Evolutionary conservation across 1,140 invertebrate species (phyloP).

Genomic region (Ditylenchus dipsaci): DNA sequence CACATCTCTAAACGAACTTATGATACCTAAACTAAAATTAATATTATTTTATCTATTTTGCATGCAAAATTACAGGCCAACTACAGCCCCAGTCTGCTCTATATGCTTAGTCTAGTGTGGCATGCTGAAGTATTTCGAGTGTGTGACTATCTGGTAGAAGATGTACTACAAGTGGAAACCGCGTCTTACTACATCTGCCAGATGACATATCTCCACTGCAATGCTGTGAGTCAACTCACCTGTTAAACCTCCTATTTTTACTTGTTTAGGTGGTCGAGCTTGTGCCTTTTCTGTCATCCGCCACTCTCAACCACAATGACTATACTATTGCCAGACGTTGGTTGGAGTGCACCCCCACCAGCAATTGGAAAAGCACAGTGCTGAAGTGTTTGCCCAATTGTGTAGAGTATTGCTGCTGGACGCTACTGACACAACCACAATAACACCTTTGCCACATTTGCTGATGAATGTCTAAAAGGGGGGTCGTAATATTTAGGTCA

Average conservation of each 20-base stretch:
- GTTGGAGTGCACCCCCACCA: constrained; percentile 12
- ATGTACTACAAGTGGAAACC: background rate
- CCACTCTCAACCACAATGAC: background rate
- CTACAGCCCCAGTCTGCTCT: constrained; percentile 14
- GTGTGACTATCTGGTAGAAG: constrained; percentile 19
- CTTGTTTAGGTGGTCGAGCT: background rate
- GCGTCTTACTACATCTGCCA: constrained; percentile 13
- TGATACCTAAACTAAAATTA: too few relatives aligned
- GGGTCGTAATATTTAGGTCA: constrained; percentile 2
- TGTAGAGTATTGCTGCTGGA: background rate
- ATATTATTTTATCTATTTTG: too few relatives aligned
- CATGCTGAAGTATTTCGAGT: constrained; percentile 20
- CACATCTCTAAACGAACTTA: too few relatives aligned
- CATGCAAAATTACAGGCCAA: constrained; percentile 25
- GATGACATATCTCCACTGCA: constrained; percentile 16
- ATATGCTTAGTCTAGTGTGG: constrained; percentile 23
- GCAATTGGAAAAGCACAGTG: background rate
- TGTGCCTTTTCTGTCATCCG: background rate
- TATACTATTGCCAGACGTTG: constrained; percentile 13
- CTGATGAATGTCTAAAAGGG: background rate
- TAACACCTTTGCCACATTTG: background rate
- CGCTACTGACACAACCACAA: background rate
- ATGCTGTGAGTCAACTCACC: constrained; percentile 15
- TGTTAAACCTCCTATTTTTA: constrained; percentile 1
- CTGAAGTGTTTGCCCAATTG: background rate